Conservation (phyloP, 2,113 vertebrate genomes). For the Erinaceus europaeus region DNA sequence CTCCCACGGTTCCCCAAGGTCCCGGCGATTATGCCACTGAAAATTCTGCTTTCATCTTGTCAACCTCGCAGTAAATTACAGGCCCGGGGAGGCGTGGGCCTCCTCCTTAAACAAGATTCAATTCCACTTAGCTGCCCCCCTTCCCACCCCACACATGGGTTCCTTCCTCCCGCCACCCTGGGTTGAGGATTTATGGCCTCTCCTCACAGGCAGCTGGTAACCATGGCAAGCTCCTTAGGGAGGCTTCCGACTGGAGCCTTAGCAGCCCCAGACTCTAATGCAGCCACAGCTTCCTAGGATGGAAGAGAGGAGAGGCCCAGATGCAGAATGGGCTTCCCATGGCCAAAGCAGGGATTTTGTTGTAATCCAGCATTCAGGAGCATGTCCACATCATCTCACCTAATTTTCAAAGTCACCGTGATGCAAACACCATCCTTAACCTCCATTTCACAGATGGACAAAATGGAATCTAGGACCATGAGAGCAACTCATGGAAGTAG, state of each 20-base stretch:
- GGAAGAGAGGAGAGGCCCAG: neutral
- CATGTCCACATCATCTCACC: accelerated
- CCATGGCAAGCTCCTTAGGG: slow-evolving; percentile 74
- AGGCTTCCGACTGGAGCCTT: slow-evolving; percentile 23
- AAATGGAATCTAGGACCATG: neutral
- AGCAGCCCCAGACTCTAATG: neutral
- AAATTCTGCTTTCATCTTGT: slow-evolving; percentile 69
- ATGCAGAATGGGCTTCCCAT: neutral
- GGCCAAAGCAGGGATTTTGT: neutral
- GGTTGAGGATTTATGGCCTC: slow-evolving; percentile 41
- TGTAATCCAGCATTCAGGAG: neutral
- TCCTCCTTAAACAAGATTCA: slow-evolving; percentile 78
- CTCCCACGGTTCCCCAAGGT: slow-evolving; percentile 32
- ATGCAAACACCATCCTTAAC: neutral
- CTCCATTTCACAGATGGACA: neutral
- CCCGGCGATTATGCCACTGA: slow-evolving; percentile 64
- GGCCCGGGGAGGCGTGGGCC: slow-evolving; percentile 57
- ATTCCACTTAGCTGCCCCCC: slow-evolving; percentile 72
- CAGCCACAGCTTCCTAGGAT: neutral
- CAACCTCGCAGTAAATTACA: slow-evolving; percentile 71
- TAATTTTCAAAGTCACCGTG: neutral
- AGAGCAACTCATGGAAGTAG: neutral
- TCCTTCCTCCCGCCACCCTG: slow-evolving; percentile 40
- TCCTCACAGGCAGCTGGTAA: slow-evolving; percentile 54
- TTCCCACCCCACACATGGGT: slow-evolving; percentile 45